A percentile compares a stretch with the other conserved stretches of the same genome.
These are phyloP conservation scores for Orchesella cincta DNA, from an alignment of 1,140 invertebrate genomes.

Conservation along the genomic window DNA sequence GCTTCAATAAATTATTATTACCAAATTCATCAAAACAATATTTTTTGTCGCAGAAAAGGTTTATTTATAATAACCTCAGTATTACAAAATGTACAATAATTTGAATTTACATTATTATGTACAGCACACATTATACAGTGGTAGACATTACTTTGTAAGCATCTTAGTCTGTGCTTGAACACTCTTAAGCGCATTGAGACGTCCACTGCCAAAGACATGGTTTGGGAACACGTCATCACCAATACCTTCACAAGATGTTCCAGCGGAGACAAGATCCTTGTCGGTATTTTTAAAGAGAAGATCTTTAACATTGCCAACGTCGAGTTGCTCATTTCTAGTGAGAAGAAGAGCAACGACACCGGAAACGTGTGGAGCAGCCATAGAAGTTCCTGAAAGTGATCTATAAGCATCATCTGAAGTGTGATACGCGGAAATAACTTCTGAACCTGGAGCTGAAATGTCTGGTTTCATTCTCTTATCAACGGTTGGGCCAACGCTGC, in stretches of 20 bases:
- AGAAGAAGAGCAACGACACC: conserved; percentile 27
- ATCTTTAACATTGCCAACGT: conserved; percentile 8
- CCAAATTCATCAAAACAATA: no score
- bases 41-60: no score
- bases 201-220: conserved; percentile 26
- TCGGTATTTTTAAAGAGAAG: not conserved
- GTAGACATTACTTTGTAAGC: not conserved
- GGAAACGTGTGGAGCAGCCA: conserved; percentile 35
- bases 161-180: conserved; percentile 4
- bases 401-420: conserved; percentile 21
- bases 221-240: conserved; percentile 27
- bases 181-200: conserved; percentile 23
- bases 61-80: not conserved
- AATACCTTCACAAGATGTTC: conserved; percentile 15
- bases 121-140: not conserved
- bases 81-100: not conserved
- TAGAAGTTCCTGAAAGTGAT: conserved; percentile 22
- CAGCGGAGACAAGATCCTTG: not conserved
- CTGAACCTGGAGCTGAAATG: conserved; percentile 31
- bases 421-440: conserved; percentile 24
- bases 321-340: conserved; percentile 22
- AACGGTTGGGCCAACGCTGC: conserved; percentile 22
- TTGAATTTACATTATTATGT: not conserved
- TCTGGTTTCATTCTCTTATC: conserved; percentile 33
- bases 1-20: not conserved